Evolutionary conservation across 1,140 invertebrate genomes (phyloP).

Genomic region (Drosophila bocki): DNA sequence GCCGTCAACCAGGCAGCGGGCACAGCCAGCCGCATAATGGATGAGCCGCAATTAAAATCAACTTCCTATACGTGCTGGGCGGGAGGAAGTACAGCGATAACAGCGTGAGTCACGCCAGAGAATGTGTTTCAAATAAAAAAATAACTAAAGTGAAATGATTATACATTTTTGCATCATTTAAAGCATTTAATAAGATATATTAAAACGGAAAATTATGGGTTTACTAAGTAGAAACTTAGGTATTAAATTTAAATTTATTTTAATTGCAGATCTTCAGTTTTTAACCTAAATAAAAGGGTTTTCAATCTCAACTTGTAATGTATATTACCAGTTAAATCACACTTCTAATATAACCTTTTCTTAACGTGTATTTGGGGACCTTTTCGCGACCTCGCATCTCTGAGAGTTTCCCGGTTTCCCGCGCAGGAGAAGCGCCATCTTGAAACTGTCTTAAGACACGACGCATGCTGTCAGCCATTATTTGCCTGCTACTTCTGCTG

Average conservation of each 20-base stretch:
- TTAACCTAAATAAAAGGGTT: background rate
- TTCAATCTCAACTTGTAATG: background rate
- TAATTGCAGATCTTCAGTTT: background rate
- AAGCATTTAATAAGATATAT: background rate
- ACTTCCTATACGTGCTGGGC: constrained; percentile 28
- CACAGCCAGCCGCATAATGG: constrained; percentile 61
- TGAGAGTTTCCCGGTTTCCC: background rate
- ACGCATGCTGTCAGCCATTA: constrained; percentile 78
- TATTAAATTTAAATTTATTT: no score
- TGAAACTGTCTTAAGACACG: constrained; percentile 68
- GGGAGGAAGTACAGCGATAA: constrained; percentile 22
- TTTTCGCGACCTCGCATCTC: constrained; percentile 20
- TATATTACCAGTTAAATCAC: background rate
- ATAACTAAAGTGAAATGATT: no score
- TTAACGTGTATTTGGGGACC: background rate
- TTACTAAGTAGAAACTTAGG: no score
- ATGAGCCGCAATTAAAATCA: constrained; percentile 84
- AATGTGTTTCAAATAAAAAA: background rate
- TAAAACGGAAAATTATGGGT: no score
- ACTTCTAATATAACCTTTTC: background rate
- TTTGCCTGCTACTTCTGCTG: constrained; percentile 60
- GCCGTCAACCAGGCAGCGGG: constrained; percentile 46
- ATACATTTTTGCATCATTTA: background rate
- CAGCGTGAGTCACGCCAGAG: constrained; percentile 20
- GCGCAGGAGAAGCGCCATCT: constrained; percentile 60